phyloP scores from a whole-genome alignment of 2,113 vertebrate genomes.

The Arenaria interpres region DNA sequence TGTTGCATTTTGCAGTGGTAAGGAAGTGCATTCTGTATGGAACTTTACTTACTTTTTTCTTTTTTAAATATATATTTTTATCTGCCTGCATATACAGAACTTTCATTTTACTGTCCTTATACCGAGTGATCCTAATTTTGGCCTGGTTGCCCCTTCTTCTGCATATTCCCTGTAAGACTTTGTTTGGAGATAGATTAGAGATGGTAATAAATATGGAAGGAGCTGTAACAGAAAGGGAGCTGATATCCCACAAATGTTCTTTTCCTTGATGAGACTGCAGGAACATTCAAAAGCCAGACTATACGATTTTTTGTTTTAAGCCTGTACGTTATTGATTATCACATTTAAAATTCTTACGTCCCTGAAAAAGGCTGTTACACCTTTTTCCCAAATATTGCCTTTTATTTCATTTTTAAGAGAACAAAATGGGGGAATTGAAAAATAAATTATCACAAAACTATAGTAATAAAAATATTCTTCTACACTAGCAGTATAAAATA shows the following conservation, averaged over 20 bases:
- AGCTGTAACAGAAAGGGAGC: not conserved
- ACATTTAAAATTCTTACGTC: not conserved
- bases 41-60: not conserved
- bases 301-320: not conserved
- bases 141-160: not conserved
- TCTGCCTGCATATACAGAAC: not conserved
- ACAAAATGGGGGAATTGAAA: not conserved
- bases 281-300: not conserved
- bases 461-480: not conserved
- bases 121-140: not conserved
- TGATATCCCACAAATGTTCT: not conserved
- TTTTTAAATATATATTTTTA: not conserved
- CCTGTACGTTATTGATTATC: not conserved
- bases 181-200: not conserved
- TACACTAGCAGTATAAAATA: not conserved
- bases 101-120: not conserved
- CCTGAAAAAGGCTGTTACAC: not conserved
- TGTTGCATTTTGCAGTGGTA: conserved; percentile 77
- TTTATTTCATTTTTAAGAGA: not conserved
- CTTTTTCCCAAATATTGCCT: not conserved
- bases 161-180: not conserved
- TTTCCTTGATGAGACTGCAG: not conserved
- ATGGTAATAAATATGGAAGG: not conserved
- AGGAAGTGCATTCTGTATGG: conserved; percentile 15
- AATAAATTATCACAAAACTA: not conserved